A percentile compares a stretch with the other conserved stretches of the same genome.
phyloP scores from a whole-genome alignment of 92 coral and sea anemone genomes.

The Porites rus region DNA sequence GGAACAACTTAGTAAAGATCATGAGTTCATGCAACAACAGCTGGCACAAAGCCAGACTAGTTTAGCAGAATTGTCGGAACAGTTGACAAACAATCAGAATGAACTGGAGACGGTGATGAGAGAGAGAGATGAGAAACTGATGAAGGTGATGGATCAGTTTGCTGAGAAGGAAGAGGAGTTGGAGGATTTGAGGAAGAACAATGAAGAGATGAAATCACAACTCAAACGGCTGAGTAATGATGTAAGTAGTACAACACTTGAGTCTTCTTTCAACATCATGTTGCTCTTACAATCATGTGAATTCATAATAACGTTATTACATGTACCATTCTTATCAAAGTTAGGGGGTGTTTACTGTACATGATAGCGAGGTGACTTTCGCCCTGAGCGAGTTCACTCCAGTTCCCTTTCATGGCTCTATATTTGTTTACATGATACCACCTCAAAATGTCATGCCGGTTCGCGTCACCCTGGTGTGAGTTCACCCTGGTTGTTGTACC shows the following conservation, averaged over 20 bases:
- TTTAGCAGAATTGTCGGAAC: slow-evolving; percentile 49
- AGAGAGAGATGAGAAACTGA: slow-evolving; percentile 77
- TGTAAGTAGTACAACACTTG: slow-evolving; percentile 48
- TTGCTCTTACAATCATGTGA: no score
- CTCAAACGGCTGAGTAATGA: slow-evolving; percentile 73
- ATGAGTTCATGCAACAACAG: slow-evolving; percentile 61
- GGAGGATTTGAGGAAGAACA: slow-evolving; percentile 69
- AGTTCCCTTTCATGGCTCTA: no score
- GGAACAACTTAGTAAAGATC: slow-evolving; percentile 85
- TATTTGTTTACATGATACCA: no score
- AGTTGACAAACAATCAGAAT: slow-evolving; percentile 61
- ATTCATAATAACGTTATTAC: no score
- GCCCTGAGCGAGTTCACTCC: no score
- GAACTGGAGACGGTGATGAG: slow-evolving; percentile 65
- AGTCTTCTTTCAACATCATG: no score
- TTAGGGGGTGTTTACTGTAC: no score
- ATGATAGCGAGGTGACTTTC: no score
- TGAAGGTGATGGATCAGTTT: slow-evolving; percentile 75
- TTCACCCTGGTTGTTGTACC: no score
- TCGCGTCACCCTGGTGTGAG: no score
- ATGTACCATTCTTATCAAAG: no score
- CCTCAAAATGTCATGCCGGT: no score
- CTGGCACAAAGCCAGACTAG: slow-evolving; percentile 47
- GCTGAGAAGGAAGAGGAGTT: slow-evolving; percentile 78
- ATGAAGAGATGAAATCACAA: slow-evolving; percentile 58